These are phyloP conservation scores for Dugesia japonica DNA, from an alignment of 2,888 invertebrate genomes.

Conservation along the genomic window DNA sequence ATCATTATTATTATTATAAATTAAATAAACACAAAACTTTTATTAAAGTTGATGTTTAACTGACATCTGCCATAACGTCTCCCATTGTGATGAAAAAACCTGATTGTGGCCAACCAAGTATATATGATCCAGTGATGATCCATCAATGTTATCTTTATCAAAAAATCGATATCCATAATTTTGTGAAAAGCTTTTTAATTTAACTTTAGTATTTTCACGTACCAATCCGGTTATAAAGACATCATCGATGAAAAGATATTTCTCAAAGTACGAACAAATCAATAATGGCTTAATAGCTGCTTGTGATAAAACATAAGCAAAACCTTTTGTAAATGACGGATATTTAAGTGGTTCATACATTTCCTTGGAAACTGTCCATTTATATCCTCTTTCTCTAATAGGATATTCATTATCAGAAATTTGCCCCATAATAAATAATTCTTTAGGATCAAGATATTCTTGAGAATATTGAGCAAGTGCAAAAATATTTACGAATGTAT, in stretches of 20 bases:
- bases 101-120: not conserved
- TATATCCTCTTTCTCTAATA: not conserved
- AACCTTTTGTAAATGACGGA: conserved; percentile 28
- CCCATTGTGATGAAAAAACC: not conserved
- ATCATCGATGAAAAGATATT: conserved; percentile 28
- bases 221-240: conserved; percentile 23
- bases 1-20: no score
- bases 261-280: conserved; percentile 25
- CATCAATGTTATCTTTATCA: not conserved
- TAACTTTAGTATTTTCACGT: not conserved
- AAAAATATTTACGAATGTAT: conserved; percentile 22
- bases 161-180: not conserved
- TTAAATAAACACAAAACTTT: no score
- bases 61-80: not conserved
- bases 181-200: not conserved
- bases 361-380: conserved; percentile 29
- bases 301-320: conserved; percentile 24
- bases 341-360: conserved; percentile 7
- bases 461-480: not conserved
- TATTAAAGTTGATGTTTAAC: not conserved
- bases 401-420: not conserved
- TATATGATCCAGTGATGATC: not conserved
- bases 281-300: not conserved
- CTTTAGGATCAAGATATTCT: not conserved
- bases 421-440: conserved; percentile 7